Evolutionary conservation across 2,888 invertebrate genomes (phyloP).

Genomic region (Coelopa pilipes): DNA sequence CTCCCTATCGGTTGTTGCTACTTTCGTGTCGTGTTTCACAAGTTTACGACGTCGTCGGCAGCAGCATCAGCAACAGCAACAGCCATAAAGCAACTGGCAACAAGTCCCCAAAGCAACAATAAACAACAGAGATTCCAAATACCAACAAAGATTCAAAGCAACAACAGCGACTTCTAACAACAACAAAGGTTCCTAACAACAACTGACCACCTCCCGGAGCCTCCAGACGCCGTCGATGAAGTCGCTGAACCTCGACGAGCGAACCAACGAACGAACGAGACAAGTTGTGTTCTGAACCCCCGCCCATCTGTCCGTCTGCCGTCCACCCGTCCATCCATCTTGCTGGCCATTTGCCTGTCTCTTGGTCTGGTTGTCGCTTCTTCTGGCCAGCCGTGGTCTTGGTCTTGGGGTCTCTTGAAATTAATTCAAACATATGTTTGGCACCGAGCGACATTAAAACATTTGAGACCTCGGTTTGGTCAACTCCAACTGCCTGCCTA

Average conservation of each 20-base stretch:
- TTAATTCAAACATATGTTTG: constrained; percentile 26
- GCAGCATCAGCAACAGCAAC: not conserved
- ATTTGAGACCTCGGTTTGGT: not conserved
- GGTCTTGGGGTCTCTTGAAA: not conserved
- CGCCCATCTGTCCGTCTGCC: too few relatives aligned
- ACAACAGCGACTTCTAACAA: not conserved
- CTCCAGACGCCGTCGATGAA: not conserved
- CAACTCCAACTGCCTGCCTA: too few relatives aligned
- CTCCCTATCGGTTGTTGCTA: not conserved
- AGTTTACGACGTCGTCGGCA: not conserved
- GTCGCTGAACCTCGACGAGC: not conserved
- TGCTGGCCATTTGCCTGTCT: too few relatives aligned
- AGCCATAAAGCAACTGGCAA: not conserved
- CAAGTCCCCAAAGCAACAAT: not conserved
- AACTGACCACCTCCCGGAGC: not conserved
- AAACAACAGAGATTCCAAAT: not conserved
- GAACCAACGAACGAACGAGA: not conserved
- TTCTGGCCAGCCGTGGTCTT: too few relatives aligned
- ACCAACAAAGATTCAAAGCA: not conserved
- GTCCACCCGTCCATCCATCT: too few relatives aligned
- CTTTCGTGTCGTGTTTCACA: not conserved
- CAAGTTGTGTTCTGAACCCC: not conserved
- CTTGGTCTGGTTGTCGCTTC: not conserved
- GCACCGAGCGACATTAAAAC: constrained; percentile 10
- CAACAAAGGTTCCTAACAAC: constrained; percentile 10